Evolutionary conservation across 2,797 vertebrate genomes (phyloP), one percentile per base, ranked within the genome.

Genomic region (Crypturellus tataupa): DNA sequence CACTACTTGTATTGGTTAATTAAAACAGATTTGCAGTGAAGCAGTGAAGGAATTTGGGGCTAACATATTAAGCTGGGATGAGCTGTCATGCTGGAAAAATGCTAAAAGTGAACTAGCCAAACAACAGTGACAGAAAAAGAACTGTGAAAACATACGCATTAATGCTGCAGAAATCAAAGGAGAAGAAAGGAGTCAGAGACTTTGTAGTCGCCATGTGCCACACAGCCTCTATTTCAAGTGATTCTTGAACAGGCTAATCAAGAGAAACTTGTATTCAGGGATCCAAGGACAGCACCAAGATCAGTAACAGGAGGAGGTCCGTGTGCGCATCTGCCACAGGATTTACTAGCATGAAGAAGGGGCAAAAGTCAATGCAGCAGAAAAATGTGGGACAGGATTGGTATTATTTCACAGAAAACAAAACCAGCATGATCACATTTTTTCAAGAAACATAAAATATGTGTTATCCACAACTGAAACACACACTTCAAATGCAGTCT

Each of bases 161-260:
- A 24, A 13, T 7, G 65, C 2, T 27, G 24, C 18, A 21, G 46
- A 85, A 64, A 78, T 11, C 1, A 67, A 79, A 2, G 15, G 39
- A 23, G 35, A 47, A 37, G 29, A 49, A 20, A 17, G 6, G 10
- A 3, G n/a, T 25, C 5, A 27, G 6, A 9, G 37, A 18, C 20
- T 7, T 5, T 3, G 20, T 27, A 31, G 33, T 12, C 27, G 18
- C 14, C 2, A 4, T 37, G 20, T 39, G 46, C 33, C 12, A 12
- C 23, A 10, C 42, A 33, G 44, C 15, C 10, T 35, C 47, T 62
- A 27, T 20, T 46, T n/a, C n/a, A 33, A 24, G 39, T 8, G 24
- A 6, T 24, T 67, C 0, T 0, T n/a, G 2, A 87, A 21, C 15
- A 33, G 15, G 10, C 1, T 40, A 23, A 70, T 47, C 25, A 49